Evolutionary conservation across 2,113 vertebrate genomes (phyloP), one percentile per base, ranked within the genome.

Genomic region (Notothenia rossii): DNA sequence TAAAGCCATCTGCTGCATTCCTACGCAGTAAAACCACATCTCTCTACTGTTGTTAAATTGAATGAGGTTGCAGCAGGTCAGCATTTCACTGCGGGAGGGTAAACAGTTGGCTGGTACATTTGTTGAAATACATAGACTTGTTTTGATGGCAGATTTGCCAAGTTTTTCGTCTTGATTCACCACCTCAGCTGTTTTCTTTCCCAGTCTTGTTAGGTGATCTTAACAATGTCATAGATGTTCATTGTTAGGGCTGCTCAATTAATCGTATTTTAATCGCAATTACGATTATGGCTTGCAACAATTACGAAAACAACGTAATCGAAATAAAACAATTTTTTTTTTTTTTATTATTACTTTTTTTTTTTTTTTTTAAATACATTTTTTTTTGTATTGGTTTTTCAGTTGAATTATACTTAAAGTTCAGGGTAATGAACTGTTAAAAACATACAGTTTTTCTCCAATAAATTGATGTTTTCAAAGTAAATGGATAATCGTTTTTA

Each of bases 181-280:
- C 25, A 20, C 48, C 46, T 68, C 64, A 86, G 80, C 84, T 84
- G 75, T 86, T 89, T 90, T 86, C 53, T 71, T 77, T 62, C 69
- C 49, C 77, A 72, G 49, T 69, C 67, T 77, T 84, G 29, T 86
- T 80, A 58, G 59, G 60, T 49, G 79, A 82, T 86, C 65, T 88
- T 87, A 72, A 74, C 74, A 67, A 36, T 67, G 61, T 79, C 76
- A 82, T 29, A 79, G 59, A 83, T 79, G 72, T 68, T 53, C 54
- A 80, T 83, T 68, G 43, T 29, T 25, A 25, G 25, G 25, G 25
- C 25, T 25, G 25, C 25, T 25, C 25, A 25, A 25, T 25, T 25
- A 25, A 25, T 25, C 25, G 25, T 25, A 25, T 25, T 25, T 25
- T 25, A 25, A 25, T 25, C 25, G 3, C 25, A 25, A 25, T 25